Evolutionary conservation across 2,888 invertebrate genomes (phyloP), one percentile per base, ranked within the genome.

Genomic region (Nymphalis urticae): DNA sequence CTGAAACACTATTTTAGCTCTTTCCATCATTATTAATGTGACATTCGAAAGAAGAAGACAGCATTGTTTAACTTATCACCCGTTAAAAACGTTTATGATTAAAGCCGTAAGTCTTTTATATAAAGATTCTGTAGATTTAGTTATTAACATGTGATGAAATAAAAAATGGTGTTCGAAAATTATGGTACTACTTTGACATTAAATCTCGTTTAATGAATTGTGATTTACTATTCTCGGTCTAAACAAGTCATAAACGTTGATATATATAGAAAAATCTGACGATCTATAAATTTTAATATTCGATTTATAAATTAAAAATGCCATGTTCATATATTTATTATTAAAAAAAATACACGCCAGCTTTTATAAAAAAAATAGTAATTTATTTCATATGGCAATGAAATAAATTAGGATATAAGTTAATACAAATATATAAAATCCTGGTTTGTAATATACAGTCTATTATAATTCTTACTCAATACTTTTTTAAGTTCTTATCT

Each of bases 401-500:
- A 54, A 54, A 32, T 17, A 27, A 53, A 13, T 53, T 24, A 42
- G 42, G 13, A 42, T 42, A 13, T 42, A 42, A 42, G 42, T 13
- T 53, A 32, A n/a, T 56, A 17, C 17, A 16, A 53, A 1, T 24
- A 24, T 58, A 58, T 42, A 19, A 58, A 58, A 42, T 58, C 21
- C n/a, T 58, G 42, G 19, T 42, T 58, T 13, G 58, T 42, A 58
- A 58, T 42, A 58, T 50, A 51, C 19, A 51, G 27, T 19, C 27
- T 56, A 56, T 56, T 27, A 54, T 67, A 64, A 59, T 36, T 65
- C 54, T 64, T 54, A 71, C 62, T 69, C 64, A 53, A 68, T 63
- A 61, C 24, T 58, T 68, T 59, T 58, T 70, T 72, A 72, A 61
- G 72, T 70, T 68, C 51, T 69, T 83, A 87, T 87, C 89, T 90